phyloP scores from a whole-genome alignment of 2,888 invertebrate genomes.

The Drosophila pseudotalamancana region DNA sequence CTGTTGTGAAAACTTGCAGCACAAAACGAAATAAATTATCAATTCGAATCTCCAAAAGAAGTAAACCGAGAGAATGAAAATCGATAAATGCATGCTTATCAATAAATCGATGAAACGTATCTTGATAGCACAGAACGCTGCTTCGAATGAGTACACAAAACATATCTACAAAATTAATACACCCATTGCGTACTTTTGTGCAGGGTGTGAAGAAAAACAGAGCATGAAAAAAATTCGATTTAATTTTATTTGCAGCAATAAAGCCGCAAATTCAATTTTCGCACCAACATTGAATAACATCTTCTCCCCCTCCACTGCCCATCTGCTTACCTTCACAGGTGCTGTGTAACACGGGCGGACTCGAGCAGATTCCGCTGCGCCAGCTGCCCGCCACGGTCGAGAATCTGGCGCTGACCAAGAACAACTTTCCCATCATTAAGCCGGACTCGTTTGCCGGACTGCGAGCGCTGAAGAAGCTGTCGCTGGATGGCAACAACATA shows the following conservation, averaged over 20 bases:
- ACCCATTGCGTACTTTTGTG: no score
- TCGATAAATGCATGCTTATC: no score
- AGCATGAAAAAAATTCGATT: constrained; percentile 76
- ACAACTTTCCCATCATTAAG: constrained; percentile 92
- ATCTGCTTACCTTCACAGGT: constrained; percentile 86
- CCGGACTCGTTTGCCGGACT: constrained; percentile 93
- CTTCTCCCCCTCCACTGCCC: constrained; percentile 45
- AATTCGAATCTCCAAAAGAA: no score
- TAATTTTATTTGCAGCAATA: constrained; percentile 82
- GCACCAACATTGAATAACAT: constrained; percentile 35
- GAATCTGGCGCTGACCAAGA: constrained; percentile 93
- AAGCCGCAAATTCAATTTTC: constrained; percentile 81
- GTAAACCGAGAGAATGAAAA: no score
- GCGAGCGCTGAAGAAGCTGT: constrained; percentile 91
- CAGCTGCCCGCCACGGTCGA: constrained; percentile 91
- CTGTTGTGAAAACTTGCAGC: no score
- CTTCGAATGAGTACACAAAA: no score
- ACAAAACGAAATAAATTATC: no score
- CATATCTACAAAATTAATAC: no score
- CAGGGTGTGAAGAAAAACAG: constrained; percentile 8
- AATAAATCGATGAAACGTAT: no score
- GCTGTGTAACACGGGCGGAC: constrained; percentile 93
- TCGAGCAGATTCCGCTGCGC: constrained; percentile 91
- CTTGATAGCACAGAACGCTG: no score
- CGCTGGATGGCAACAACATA: constrained; percentile 94